Evolutionary conservation across 2,113 vertebrate species (phyloP).

Genomic region (Sminthopsis crassicaudata): DNA sequence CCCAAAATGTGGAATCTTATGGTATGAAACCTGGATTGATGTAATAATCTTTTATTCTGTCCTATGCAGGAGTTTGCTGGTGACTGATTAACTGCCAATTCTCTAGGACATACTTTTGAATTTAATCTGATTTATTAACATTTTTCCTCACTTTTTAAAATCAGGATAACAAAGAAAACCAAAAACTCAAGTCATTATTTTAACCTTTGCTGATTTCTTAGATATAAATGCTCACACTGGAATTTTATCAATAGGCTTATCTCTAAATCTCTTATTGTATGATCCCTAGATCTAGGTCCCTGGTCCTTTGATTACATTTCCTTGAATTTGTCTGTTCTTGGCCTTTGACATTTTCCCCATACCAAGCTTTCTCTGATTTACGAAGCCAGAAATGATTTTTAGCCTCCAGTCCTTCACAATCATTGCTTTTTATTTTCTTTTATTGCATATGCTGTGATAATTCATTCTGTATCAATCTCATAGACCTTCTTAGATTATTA

Average conservation of each 20-base stretch:
- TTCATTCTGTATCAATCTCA: neutral
- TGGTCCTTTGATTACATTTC: neutral
- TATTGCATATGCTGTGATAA: neutral
- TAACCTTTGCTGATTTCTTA: neutral
- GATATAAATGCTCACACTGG: neutral
- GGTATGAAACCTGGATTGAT: neutral
- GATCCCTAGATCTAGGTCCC: neutral
- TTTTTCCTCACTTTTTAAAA: neutral
- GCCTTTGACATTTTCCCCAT: neutral
- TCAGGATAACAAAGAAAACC: neutral
- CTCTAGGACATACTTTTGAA: neutral
- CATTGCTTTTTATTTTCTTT: slow-evolving; percentile 2
- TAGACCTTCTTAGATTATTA: neutral
- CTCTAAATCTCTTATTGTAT: neutral
- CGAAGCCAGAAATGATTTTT: neutral
- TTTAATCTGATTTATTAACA: neutral
- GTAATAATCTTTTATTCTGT: neutral
- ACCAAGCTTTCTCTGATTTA: neutral
- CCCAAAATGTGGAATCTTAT: neutral
- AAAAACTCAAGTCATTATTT: neutral
- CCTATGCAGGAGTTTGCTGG: neutral
- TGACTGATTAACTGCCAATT: neutral
- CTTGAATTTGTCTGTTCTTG: neutral
- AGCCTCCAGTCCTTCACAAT: neutral
- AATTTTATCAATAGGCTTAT: neutral